Conservation (phyloP, 1,140 invertebrate species). For the Amyelois transitella region DNA sequence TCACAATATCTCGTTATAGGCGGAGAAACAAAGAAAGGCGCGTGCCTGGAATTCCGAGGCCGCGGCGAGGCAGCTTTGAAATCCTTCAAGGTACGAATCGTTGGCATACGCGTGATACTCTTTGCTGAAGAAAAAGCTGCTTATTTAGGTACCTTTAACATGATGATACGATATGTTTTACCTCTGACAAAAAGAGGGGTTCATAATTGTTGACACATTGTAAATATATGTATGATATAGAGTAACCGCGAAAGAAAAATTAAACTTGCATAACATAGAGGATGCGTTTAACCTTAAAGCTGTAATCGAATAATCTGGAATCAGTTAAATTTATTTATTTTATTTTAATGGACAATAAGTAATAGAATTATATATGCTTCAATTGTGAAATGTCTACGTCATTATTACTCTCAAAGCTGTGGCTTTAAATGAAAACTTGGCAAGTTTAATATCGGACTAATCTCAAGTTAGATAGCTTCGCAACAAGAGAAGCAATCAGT, state of each 20-base stretch:
- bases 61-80: background rate
- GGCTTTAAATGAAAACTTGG: background rate
- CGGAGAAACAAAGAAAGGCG: constrained; percentile 63
- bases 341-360: too few relatives aligned
- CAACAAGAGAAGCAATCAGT: constrained; percentile 25
- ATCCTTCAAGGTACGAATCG: background rate
- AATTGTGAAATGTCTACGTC: background rate
- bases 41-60: constrained; percentile 52
- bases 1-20: constrained; percentile 73
- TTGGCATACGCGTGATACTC: background rate
- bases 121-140: background rate
- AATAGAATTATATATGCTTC: background rate
- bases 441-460: constrained; percentile 3
- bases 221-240: too few relatives aligned
- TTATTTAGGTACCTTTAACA: background rate
- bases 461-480: constrained; percentile 2
- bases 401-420: background rate
- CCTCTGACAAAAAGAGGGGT: too few relatives aligned
- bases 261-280: too few relatives aligned
- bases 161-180: background rate
- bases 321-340: too few relatives aligned
- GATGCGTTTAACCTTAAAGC: too few relatives aligned
- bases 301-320: too few relatives aligned
- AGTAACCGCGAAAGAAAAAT: too few relatives aligned
- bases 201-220: too few relatives aligned